Conservation (phyloP, 2,888 invertebrate genomes). For the Eristalis pertinax region DNA sequence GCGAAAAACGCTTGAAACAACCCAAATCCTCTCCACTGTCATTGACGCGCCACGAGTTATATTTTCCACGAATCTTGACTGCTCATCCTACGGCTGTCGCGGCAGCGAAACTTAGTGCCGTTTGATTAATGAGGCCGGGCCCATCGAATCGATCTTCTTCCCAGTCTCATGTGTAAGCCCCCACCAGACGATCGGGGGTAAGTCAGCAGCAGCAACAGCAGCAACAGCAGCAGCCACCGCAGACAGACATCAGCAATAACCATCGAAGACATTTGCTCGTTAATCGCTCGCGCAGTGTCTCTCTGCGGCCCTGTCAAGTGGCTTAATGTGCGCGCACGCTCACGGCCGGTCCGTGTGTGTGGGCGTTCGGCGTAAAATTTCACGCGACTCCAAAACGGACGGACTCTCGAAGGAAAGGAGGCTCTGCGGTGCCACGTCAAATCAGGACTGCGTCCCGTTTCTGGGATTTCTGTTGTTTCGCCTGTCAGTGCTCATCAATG, state of each 20-base stretch:
- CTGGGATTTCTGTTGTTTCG: constrained; percentile 19
- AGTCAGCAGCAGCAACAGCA: constrained; percentile 36
- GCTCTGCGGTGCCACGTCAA: constrained; percentile 15
- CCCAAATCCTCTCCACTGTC: not conserved
- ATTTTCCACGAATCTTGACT: constrained; percentile 30
- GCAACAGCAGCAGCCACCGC: not conserved
- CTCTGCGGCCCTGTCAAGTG: constrained; percentile 56
- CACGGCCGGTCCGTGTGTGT: constrained; percentile 48
- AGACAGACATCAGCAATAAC: constrained; percentile 46
- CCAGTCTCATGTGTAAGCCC: not conserved
- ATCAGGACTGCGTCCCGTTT: constrained; percentile 19
- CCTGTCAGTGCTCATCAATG: constrained; percentile 53
- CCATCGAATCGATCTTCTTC: constrained; percentile 60
- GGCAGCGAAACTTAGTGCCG: constrained; percentile 39
- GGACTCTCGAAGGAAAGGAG: not conserved
- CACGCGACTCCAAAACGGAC: constrained; percentile 43
- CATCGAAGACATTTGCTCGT: constrained; percentile 63
- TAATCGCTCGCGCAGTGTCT: constrained; percentile 43
- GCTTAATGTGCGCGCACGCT: constrained; percentile 60
- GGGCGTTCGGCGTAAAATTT: constrained; percentile 66
- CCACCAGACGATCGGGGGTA: constrained; percentile 30
- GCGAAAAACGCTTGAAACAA: constrained; percentile 35
- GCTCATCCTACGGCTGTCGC: not conserved
- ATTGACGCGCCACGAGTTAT: constrained; percentile 45
- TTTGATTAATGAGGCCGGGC: constrained; percentile 67